Conservation (phyloP, 2,888 invertebrate genomes). For the Chesias legatella region DNA sequence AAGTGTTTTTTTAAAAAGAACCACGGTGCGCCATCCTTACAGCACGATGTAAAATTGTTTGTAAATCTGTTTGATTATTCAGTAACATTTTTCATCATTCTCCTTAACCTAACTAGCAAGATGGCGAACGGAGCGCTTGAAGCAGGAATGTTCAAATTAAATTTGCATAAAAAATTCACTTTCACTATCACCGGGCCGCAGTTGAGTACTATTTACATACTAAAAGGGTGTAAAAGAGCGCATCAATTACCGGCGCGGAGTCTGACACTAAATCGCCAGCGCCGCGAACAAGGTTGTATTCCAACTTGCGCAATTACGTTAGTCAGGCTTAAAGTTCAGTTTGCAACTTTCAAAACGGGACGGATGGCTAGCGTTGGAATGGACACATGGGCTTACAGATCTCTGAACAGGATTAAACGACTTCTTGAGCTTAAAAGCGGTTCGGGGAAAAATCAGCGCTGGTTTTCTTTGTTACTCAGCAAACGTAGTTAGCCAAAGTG, state of each 20-base stretch:
- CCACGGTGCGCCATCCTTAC: no score
- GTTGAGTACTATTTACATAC: slow-evolving; percentile 8
- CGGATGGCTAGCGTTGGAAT: slow-evolving; percentile 49
- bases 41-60: no score
- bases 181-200: background rate
- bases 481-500: no score
- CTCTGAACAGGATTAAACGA: background rate
- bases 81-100: background rate
- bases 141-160: no score
- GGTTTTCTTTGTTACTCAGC: no score
- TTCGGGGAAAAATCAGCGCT: no score
- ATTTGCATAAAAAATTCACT: background rate
- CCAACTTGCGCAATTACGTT: slow-evolving; percentile 76
- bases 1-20: no score
- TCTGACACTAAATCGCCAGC: slow-evolving; percentile 65
- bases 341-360: slow-evolving; percentile 69
- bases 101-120: background rate
- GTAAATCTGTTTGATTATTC: no score
- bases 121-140: no score
- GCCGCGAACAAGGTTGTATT: slow-evolving; percentile 70
- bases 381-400: slow-evolving; percentile 25
- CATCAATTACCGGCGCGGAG: slow-evolving; percentile 61
- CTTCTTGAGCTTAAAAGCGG: no score
- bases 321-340: slow-evolving; percentile 72
- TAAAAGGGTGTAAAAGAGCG: slow-evolving; percentile 30